Percentiles rank a stretch among this genome's conserved stretches.
Evolutionary conservation across 1,140 invertebrate species (phyloP).

Genomic region (Drosophila equinoxialis): DNA sequence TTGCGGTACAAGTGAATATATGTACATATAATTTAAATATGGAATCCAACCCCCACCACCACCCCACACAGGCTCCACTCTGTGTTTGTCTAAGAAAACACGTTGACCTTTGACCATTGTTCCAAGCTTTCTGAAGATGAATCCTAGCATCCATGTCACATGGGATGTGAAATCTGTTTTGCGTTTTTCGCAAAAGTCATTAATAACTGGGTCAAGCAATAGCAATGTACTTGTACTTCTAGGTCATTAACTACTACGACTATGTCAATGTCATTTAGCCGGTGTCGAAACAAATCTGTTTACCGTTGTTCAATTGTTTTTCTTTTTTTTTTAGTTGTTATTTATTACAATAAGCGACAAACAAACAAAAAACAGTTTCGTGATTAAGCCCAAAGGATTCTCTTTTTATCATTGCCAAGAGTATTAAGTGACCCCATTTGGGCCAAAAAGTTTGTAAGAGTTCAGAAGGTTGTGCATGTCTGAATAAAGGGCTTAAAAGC

Average conservation of each 20-base stretch:
- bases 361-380: no score
- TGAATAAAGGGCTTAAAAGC: no score
- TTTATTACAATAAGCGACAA: not conserved
- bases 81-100: no score
- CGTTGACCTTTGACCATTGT: not conserved
- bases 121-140: not conserved
- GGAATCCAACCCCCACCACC: conserved; percentile 21
- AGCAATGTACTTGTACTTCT: conserved; percentile 1
- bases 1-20: conserved; percentile 36
- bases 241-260: not conserved
- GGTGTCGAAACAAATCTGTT: conserved; percentile 4
- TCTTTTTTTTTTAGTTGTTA: not conserved
- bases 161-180: not conserved
- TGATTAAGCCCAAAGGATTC: no score
- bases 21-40: conserved; percentile 14
- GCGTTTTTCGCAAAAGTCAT: not conserved
- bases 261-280: conserved; percentile 5
- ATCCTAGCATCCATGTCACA: not conserved
- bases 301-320: not conserved
- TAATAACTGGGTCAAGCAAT: conserved; percentile 17
- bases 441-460: no score
- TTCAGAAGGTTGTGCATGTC: no score
- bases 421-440: no score
- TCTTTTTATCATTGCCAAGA: no score
- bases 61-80: not conserved